Conservation (phyloP, 2,797 vertebrate species). For the Molossus alvarezi region DNA sequence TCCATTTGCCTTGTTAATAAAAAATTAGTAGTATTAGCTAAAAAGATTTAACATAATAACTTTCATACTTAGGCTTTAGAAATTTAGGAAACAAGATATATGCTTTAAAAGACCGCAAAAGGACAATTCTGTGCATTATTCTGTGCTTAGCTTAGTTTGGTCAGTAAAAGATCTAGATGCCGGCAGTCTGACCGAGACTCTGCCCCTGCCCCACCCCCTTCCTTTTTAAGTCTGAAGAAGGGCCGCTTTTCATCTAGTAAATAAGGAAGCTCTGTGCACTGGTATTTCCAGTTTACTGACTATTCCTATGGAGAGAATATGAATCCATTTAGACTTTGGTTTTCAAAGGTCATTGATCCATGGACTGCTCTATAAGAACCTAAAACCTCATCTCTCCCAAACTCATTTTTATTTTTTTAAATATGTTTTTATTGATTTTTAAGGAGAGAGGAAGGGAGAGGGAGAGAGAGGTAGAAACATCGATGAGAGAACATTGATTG, state of each 20-base stretch:
- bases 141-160: background rate
- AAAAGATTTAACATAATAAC: slow-evolving; percentile 17
- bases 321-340: slow-evolving; percentile 2
- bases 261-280: background rate
- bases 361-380: background rate
- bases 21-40: background rate
- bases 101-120: background rate
- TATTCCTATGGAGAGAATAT: background rate
- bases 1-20: background rate
- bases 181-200: background rate
- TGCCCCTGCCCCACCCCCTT: background rate
- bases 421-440: too few relatives aligned
- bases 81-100: slow-evolving; percentile 24
- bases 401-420: background rate
- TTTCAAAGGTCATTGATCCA: slow-evolving; percentile 2
- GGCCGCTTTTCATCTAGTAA: slow-evolving; percentile 10
- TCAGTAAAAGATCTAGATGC: background rate
- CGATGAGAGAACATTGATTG: too few relatives aligned
- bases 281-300: background rate
- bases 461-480: too few relatives aligned
- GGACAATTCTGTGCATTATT: background rate
- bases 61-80: background rate
- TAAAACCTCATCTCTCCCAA: background rate
- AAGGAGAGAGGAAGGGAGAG: too few relatives aligned
- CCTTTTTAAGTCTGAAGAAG: background rate